phyloP scores from a whole-genome alignment of 2,888 invertebrate genomes.

The Nyleta sp. region DNA sequence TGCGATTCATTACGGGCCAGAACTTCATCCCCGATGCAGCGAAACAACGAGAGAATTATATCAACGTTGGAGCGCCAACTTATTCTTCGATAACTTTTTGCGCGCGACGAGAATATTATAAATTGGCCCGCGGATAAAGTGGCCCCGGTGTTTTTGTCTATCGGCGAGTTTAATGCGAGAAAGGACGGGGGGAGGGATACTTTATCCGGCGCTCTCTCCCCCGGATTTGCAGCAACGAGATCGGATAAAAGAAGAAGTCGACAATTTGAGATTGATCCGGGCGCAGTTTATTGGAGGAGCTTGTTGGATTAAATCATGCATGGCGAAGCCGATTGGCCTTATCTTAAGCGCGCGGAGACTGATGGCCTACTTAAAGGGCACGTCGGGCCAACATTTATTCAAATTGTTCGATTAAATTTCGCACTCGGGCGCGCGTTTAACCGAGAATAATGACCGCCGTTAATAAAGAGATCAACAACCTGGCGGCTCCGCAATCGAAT shows the following conservation, averaged over 20 bases:
- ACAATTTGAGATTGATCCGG: slow-evolving; percentile 14
- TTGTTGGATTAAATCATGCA: slow-evolving; percentile 13
- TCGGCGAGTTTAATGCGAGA: no score
- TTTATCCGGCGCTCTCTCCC: no score
- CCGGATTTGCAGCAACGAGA: no score
- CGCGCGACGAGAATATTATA: no score
- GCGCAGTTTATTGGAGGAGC: slow-evolving; percentile 29
- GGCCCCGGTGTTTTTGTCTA: no score
- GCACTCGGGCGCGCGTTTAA: slow-evolving; percentile 27
- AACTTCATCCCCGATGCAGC: no score
- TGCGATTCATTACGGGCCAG: slow-evolving; percentile 57
- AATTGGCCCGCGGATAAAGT: no score
- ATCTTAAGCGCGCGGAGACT: slow-evolving; percentile 9
- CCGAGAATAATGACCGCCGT: slow-evolving; percentile 31
- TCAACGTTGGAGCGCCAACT: no score
- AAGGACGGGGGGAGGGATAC: no score
- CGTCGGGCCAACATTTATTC: slow-evolving; percentile 14
- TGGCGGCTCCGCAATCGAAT: slow-evolving; percentile 22
- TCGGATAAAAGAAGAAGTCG: slow-evolving; percentile 16
- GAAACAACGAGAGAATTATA: no score
- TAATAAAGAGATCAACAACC: slow-evolving; percentile 48
- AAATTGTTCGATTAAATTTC: slow-evolving; percentile 42
- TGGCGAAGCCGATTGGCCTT: slow-evolving; percentile 24
- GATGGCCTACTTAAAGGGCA: slow-evolving; percentile 33
- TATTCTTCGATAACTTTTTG: no score